A percentile compares a stretch with the other conserved stretches of the same genome.
Conservation (phyloP, 2,113 vertebrate genomes). For the Bubalus kerabau region DNA sequence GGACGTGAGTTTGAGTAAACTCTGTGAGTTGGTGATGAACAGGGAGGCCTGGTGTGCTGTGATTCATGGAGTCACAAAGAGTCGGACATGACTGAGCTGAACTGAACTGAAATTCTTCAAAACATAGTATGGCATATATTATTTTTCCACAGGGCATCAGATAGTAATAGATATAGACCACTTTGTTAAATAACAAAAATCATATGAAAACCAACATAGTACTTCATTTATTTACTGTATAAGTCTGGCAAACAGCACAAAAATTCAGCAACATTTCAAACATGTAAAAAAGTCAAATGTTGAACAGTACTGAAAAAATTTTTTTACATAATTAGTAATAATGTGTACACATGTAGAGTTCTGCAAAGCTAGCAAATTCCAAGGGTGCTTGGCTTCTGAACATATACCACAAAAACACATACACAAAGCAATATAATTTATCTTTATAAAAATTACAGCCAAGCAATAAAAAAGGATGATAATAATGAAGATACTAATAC, state of each 20-base stretch:
- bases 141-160: neutral
- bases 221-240: slow-evolving; percentile 72
- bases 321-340: slow-evolving; percentile 66
- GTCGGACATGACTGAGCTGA: too few species aligned
- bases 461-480: slow-evolving; percentile 58
- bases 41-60: too few species aligned
- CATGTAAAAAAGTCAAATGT: slow-evolving; percentile 71
- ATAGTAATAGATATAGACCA: neutral
- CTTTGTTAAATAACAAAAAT: slow-evolving; percentile 42
- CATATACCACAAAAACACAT: slow-evolving; percentile 19
- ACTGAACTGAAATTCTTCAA: neutral
- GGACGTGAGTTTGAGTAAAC: too few species aligned
- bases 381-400: slow-evolving; percentile 53
- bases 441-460: slow-evolving; percentile 64
- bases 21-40: too few species aligned
- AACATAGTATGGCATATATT: neutral
- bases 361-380: slow-evolving; percentile 58
- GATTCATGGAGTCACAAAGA: too few species aligned
- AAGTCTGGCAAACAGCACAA: slow-evolving; percentile 76
- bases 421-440: slow-evolving; percentile 56
- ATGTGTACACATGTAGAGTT: slow-evolving; percentile 51
- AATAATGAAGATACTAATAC: slow-evolving; percentile 62
- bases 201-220: slow-evolving; percentile 67
- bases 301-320: slow-evolving; percentile 48
- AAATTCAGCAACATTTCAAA: slow-evolving; percentile 73